Evolutionary conservation across 2,113 vertebrate species (phyloP).

Genomic region (Myrmecophaga tridactyla): DNA sequence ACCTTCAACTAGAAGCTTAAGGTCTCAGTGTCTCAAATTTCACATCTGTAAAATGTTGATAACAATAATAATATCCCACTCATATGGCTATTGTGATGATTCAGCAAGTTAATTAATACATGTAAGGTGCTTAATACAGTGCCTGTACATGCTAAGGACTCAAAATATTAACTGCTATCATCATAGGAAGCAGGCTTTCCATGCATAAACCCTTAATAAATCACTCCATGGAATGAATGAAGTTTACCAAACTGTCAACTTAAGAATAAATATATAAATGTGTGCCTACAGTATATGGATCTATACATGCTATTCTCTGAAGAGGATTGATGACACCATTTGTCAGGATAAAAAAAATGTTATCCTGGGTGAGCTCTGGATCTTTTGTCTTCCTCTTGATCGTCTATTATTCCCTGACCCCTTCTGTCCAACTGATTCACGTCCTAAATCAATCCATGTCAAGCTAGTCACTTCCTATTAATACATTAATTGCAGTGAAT

Average conservation of each 20-base stretch:
- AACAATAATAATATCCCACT: not conserved
- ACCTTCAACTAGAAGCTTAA: not conserved
- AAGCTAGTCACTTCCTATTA: not conserved
- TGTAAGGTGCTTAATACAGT: not conserved
- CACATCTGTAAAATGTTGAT: not conserved
- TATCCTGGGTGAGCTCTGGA: not conserved
- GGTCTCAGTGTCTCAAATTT: not conserved
- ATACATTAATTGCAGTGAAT: not conserved
- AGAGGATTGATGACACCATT: not conserved
- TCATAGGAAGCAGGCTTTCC: not conserved
- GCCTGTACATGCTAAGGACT: not conserved
- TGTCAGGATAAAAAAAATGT: not conserved
- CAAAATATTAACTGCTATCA: not conserved
- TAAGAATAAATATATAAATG: not conserved
- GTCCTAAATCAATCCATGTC: not conserved
- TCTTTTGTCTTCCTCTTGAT: not conserved
- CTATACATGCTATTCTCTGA: not conserved
- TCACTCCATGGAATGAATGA: not conserved
- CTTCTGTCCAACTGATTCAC: not conserved
- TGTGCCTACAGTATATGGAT: not conserved
- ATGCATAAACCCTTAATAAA: not conserved
- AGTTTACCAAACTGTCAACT: not conserved
- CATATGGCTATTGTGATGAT: not conserved
- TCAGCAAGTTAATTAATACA: slow-evolving; percentile 22
- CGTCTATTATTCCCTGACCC: not conserved